A percentile compares a stretch with the other conserved stretches of the same genome.
phyloP scores from a whole-genome alignment of 2,888 invertebrate genomes.

The Sesia apiformis region DNA sequence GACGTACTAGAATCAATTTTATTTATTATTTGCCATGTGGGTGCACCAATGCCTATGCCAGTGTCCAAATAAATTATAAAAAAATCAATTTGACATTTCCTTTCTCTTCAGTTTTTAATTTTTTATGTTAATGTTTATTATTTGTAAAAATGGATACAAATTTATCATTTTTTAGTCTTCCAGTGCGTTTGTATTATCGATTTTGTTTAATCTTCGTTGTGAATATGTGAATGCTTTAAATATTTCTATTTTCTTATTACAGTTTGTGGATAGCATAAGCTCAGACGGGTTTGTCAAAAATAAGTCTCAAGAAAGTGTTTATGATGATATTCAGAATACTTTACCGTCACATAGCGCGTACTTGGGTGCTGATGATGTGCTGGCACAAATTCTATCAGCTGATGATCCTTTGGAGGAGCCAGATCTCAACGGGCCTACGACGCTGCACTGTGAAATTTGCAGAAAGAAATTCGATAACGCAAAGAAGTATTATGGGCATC shows the following conservation, averaged over 20 bases:
- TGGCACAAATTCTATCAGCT: constrained; percentile 55
- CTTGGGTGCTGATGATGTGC: constrained; percentile 47
- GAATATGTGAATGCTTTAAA: background rate
- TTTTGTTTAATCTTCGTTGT: background rate
- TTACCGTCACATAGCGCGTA: constrained; percentile 36
- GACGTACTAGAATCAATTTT: too few species aligned
- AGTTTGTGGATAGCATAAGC: constrained; percentile 52
- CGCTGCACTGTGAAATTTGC: constrained; percentile 61
- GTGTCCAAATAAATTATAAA: too few species aligned
- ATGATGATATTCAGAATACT: constrained; percentile 36
- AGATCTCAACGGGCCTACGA: constrained; percentile 58
- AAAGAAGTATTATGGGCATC: constrained; percentile 63
- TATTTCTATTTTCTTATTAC: constrained; percentile 7
- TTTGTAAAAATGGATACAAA: constrained; percentile 39
- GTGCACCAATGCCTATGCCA: too few species aligned
- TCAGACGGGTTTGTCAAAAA: constrained; percentile 33
- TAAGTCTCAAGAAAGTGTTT: constrained; percentile 29
- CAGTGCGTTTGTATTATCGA: constrained; percentile 33
- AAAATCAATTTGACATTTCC: background rate
- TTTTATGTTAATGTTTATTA: background rate
- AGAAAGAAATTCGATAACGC: constrained; percentile 61
- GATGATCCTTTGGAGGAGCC: constrained; percentile 61
- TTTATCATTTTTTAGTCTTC: constrained; percentile 52
- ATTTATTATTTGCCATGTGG: too few species aligned
- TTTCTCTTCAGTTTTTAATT: background rate